Conservation (phyloP, 2,888 invertebrate species). For the Acleris holmiana region DNA sequence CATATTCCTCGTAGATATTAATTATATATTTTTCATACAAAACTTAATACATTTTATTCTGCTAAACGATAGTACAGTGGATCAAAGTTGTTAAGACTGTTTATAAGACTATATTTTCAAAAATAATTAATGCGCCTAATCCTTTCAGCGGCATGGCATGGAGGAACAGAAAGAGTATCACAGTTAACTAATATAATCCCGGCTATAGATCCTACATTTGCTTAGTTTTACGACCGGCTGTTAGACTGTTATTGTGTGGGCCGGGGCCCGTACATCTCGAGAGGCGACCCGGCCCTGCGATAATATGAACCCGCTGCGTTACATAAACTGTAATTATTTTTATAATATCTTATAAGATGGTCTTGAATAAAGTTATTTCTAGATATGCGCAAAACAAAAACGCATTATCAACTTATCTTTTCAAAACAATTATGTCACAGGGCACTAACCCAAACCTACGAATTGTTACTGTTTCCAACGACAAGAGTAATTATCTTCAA, state of each 20-base stretch:
- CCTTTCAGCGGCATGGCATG: not conserved
- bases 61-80: too few species aligned
- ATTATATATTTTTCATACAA: too few species aligned
- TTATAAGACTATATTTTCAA: too few species aligned
- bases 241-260: conserved; percentile 29
- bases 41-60: too few species aligned
- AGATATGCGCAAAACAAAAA: too few species aligned
- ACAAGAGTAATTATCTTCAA: conserved; percentile 22
- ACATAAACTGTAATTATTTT: conserved; percentile 8
- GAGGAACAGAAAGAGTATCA: conserved; percentile 6
- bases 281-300: conserved; percentile 14
- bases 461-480: conserved; percentile 1
- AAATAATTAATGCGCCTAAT: not conserved
- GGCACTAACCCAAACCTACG: not conserved
- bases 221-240: conserved; percentile 25
- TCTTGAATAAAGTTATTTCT: not conserved
- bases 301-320: conserved; percentile 12
- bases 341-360: not conserved
- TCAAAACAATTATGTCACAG: too few species aligned
- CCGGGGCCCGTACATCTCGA: conserved; percentile 23
- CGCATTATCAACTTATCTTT: too few species aligned
- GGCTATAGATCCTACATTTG: conserved; percentile 18
- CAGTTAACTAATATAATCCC: conserved; percentile 22
- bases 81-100: too few species aligned
- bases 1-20: too few species aligned